phyloP scores from a whole-genome alignment of 2,113 vertebrate genomes.

The Epinephelus lanceolatus region DNA sequence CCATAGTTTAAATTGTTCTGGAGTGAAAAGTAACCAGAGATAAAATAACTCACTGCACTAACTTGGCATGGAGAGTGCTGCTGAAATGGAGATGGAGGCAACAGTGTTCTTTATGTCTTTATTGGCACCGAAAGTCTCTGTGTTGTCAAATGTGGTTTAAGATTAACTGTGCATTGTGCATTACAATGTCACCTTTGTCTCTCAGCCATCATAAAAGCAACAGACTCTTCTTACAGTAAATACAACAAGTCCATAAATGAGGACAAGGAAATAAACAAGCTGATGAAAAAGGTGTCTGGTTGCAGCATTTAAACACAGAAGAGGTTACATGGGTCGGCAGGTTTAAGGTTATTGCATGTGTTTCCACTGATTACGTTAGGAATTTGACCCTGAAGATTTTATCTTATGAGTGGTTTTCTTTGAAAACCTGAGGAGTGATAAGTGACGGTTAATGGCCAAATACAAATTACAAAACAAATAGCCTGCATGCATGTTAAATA shows the following conservation, averaged over 20 bases:
- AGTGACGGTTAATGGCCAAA: too few relatives aligned
- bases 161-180: not conserved
- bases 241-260: not conserved
- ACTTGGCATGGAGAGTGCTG: not conserved
- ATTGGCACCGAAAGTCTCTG: not conserved
- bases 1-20: not conserved
- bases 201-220: not conserved
- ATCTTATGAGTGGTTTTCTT: not conserved
- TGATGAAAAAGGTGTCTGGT: not conserved
- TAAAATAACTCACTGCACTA: not conserved
- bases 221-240: not conserved
- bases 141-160: not conserved
- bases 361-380: not conserved
- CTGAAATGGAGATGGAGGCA: not conserved
- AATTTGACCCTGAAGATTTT: not conserved
- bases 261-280: not conserved
- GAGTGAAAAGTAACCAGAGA: not conserved
- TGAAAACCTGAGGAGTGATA: not conserved
- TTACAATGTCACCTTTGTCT: not conserved
- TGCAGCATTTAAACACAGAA: not conserved
- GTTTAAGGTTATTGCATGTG: not conserved
- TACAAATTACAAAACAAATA: not conserved
- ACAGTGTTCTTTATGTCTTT: not conserved
- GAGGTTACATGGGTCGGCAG: not conserved
- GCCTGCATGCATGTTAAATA: not conserved